Base-by-base conservation (phyloP, 2,113 vertebrate genomes). In the Datnioides undecimradiatus region DNA sequence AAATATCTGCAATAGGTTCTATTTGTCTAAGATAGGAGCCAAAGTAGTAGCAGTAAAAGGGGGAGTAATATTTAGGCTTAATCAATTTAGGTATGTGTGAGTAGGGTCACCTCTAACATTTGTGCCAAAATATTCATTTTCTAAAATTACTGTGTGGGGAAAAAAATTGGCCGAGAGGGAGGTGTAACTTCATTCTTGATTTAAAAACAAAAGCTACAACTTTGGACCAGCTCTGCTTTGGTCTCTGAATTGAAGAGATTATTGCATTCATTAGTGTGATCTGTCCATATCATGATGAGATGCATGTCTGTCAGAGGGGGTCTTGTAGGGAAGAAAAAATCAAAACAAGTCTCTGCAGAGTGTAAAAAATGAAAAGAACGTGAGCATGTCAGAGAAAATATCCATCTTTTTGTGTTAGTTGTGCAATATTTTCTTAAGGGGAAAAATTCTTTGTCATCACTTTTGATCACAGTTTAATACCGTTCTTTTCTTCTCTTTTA, bases 351-450 rank as follows among this genome's bases (percentile, higher is more conserved):
- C 29, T 79, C 40, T 59, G 29, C 8, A 66, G 70, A 71, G 38
- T 5, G 23, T 74, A 45, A 58, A 51, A 48, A 71, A 65, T 13
- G 19, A 80, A 80, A 79, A 70, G 73, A 93, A 88, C 82, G 57
- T 79, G 54, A 86, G 88, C 91, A 86, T 93, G 87, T 76, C 76
- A 78, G 82, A 73, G 34, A 85, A 83, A 57, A 81, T 78, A 77
- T 68, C 73, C 69, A 88, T 80, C 67, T 90, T 93, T 94, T 91
- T 92, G 73, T 92, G 88, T 93, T 93, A 93, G 87, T 94, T 95
- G 97, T 96, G 96, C 96, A 97, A 96, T 97, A 96, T 92, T 94
- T 94, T 63, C 29, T 69, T 73, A 48, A 43, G 69, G 51, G 74
- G 70, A 70, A 63, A 51, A 16, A 59, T 77, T 74, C 92, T 94